Evolutionary conservation across 2,797 vertebrate genomes (phyloP).

Genomic region (Enteromius trimaculatus): DNA sequence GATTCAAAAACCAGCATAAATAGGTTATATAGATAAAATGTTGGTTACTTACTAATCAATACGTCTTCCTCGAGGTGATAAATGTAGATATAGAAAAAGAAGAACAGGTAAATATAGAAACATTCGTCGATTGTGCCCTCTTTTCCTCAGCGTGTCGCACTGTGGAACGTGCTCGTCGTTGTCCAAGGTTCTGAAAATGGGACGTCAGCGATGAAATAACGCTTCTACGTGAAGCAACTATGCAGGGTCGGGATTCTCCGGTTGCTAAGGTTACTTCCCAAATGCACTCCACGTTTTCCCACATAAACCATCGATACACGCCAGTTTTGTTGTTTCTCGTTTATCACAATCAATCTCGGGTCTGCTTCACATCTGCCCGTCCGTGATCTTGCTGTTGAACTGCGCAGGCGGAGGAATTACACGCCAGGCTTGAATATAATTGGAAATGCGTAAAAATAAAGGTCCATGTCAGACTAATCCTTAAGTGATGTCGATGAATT

Average conservation of each 20-base stretch:
- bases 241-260: slow-evolving; percentile 41
- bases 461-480: neutral
- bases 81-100: neutral
- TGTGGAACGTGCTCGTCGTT: slow-evolving; percentile 49
- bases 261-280: slow-evolving; percentile 27
- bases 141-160: slow-evolving; percentile 41
- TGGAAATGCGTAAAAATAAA: slow-evolving; percentile 16
- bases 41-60: slow-evolving; percentile 24
- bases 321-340: neutral
- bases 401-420: neutral
- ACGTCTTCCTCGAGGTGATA: neutral
- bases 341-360: slow-evolving; percentile 10
- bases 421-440: slow-evolving; percentile 1
- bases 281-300: slow-evolving; percentile 20
- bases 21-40: neutral
- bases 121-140: slow-evolving; percentile 6
- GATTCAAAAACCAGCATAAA: neutral
- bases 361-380: slow-evolving; percentile 36
- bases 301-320: slow-evolving; percentile 10
- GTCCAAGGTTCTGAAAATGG: slow-evolving; percentile 63
- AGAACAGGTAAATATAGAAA: neutral
- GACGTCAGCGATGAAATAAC: slow-evolving; percentile 41
- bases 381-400: slow-evolving; percentile 3
- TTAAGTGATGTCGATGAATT: slow-evolving; percentile 16
- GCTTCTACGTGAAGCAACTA: slow-evolving; percentile 17